Evolutionary conservation across 2,888 invertebrate species (phyloP), one percentile per base, ranked within the genome.

Genomic region (Rhingia rostrata): DNA sequence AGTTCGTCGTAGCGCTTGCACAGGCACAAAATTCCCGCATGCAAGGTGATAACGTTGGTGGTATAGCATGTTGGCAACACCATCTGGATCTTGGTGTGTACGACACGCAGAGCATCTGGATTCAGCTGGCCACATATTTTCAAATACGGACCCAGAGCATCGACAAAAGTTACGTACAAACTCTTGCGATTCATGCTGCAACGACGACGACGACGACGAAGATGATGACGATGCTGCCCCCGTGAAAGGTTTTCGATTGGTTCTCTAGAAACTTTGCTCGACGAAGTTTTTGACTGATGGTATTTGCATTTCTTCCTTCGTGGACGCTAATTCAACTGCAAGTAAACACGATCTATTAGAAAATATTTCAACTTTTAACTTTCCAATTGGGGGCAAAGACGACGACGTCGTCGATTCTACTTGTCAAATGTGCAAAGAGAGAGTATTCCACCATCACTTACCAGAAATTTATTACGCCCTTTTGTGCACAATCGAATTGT

Each of bases 91-190:
- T 89, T 89, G 35, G 87, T 86, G 86, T 88, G 90, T 61, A 91
- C 88, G 43, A 89, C 64, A n/a, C 86, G 82, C 80, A 88, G 86
- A n/a, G 90, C 89, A 67, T 90, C 89, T 49, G 87, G 87, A 86
- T 91, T 90, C 3, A 88, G 86, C 90, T 96, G 96, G 35, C 95
- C 96, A 92, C 94, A 95, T 88, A 96, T 92, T 92, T 94, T 95
- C 79, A 96, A 91, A 89, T 95, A 94, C 75, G 94, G 93, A 37
- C 94, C 94, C 81, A 94, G 94, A 63, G 93, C 93, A 88, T 95
- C 95, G 85, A 96, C 93, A 91, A 94, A 93, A 83, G 95, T 95
- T 88, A 95, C 93, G 87, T 92, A 93, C 58, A 94, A 43, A 39
- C 30, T 75, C 30, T 69, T 70, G 43, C 84, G 79, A 41, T 73